These are phyloP conservation scores for Colossoma macropomum DNA, from an alignment of 2,113 vertebrate genomes.

Conservation along the genomic window DNA sequence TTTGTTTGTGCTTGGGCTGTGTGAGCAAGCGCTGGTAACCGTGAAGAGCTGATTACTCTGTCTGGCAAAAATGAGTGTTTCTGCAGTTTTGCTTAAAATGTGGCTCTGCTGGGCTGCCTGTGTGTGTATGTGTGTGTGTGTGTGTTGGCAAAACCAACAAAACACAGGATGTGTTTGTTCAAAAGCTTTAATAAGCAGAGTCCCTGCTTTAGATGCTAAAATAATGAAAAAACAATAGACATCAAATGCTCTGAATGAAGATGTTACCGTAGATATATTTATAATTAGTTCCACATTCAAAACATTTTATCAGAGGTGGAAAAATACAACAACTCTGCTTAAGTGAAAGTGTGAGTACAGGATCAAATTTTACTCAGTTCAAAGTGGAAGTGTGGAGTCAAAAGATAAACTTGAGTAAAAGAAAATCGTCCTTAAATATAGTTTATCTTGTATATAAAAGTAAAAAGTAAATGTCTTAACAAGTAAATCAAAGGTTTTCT, in stretches of 20 bases:
- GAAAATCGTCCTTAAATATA: too few relatives aligned
- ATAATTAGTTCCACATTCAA: too few relatives aligned
- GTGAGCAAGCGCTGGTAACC: neutral
- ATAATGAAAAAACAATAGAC: neutral
- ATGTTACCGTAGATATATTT: too few relatives aligned
- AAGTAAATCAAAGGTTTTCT: too few relatives aligned
- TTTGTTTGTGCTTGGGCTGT: neutral
- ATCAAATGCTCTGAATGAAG: neutral
- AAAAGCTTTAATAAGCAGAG: neutral
- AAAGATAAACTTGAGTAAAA: too few relatives aligned
- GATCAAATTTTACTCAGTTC: too few relatives aligned
- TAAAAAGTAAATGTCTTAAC: too few relatives aligned
- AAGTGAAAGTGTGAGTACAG: too few relatives aligned
- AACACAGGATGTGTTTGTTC: neutral
- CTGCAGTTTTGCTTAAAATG: neutral
- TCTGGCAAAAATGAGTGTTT: neutral
- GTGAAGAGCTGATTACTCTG: neutral
- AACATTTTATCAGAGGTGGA: too few relatives aligned
- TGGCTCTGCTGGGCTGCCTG: neutral
- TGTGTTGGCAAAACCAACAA: constrained; percentile 12
- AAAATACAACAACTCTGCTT: too few relatives aligned
- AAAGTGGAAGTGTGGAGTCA: too few relatives aligned
- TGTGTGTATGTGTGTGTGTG: neutral
- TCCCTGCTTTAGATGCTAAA: neutral
- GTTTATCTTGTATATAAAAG: too few relatives aligned